These are phyloP conservation scores for Acromyrmex charruanus DNA, from an alignment of 1,140 invertebrate genomes.

Conservation along the genomic window DNA sequence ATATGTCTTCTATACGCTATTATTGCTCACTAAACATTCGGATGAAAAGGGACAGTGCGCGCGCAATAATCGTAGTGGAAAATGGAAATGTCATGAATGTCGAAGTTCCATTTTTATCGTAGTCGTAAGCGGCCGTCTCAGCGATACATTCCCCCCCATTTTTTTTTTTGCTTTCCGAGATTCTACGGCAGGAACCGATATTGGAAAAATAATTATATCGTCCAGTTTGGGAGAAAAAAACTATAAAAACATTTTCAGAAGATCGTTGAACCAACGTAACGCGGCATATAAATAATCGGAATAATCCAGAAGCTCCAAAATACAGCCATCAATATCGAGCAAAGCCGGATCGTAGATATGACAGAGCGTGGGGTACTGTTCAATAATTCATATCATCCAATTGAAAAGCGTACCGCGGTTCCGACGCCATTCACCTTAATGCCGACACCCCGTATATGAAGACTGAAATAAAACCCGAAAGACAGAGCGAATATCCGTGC, in stretches of 20 bases:
- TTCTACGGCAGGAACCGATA: neutral
- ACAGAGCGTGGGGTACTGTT: conserved; percentile 58
- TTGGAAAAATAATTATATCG: conserved; percentile 56
- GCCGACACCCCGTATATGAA: conserved; percentile 41
- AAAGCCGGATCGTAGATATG: conserved; percentile 63
- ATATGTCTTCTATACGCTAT: neutral
- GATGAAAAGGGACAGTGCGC: neutral
- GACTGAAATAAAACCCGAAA: conserved; percentile 34
- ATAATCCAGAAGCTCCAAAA: conserved; percentile 67
- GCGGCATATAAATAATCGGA: conserved; percentile 62
- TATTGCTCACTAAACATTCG: conserved; percentile 5
- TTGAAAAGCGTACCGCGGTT: conserved; percentile 68
- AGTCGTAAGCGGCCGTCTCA: conserved; percentile 17
- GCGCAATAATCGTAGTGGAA: conserved; percentile 27
- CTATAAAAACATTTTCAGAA: conserved; percentile 36
- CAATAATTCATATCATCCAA: conserved; percentile 76
- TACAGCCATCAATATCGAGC: conserved; percentile 67
- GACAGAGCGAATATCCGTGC: conserved; percentile 29
- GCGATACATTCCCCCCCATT: neutral
- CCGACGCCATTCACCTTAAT: conserved; percentile 63
- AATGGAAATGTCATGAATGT: conserved; percentile 35
- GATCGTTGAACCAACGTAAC: conserved; percentile 29
- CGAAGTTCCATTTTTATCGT: conserved; percentile 24
- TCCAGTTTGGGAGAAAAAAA: neutral
- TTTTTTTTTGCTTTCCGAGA: neutral